Evolutionary conservation across 2,797 vertebrate species (phyloP), one percentile per base, ranked within the genome.

Genomic region (Esox lucius): DNA sequence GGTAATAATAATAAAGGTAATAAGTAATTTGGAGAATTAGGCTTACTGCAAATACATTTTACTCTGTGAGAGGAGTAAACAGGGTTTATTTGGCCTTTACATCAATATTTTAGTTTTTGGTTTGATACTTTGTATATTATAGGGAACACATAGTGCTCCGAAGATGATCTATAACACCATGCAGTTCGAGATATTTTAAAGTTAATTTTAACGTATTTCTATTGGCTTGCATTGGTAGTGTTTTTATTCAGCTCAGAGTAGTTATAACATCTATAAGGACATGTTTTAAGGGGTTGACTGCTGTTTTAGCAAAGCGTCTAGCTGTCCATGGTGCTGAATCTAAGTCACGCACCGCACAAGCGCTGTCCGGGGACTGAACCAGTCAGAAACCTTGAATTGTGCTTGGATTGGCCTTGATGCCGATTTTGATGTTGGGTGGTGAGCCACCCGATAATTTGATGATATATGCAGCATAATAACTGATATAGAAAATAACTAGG

Each of bases 291-390:
- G 39, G 17, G 24, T 71, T 81, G 85, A 81, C 7, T 7, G 53
- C n/a, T 8, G n/a, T 61, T 61, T 61, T 61, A 80, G 78, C 76
- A 68, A 42, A 84, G 66, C 78, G 78, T 67, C 61, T 17, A 61
- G 81, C 70, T 94, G 89, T 94, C 93, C 93, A 88, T 91, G 93
- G 94, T 95, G 85, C 93, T 94, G 92, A 92, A 94, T 78, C 70
- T 12, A 59, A 39, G 39, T 51, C 12, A 24, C 1, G 76, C 33
- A 75, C 76, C 72, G 77, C 77, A 46, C 65, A 39, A 75, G 66
- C 87, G 86, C 92, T 91, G 88, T 91, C 90, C 88, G 39, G 11
- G 82, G 93, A 79, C 91, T 93, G 92, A 92, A 88, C 48, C 31
- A 13, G 3, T 28, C 42, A 48, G 26, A 12, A n/a, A 9, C 26